phyloP scores from a whole-genome alignment of 2,888 invertebrate species.

The Nymphalis c-album region DNA sequence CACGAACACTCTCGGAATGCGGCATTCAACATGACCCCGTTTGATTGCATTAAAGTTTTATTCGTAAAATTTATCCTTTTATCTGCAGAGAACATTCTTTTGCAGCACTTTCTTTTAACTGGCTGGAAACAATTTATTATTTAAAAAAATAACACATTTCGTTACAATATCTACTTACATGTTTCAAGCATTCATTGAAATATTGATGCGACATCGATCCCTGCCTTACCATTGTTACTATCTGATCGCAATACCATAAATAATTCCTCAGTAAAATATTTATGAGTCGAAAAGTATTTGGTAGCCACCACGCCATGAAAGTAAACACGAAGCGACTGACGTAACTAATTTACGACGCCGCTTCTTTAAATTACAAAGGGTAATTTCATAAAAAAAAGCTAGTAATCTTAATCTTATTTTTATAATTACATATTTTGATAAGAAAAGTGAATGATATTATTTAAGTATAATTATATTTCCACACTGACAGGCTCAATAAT shows the following conservation, averaged over 20 bases:
- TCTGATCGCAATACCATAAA: conserved; percentile 70
- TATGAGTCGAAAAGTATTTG: conserved; percentile 54
- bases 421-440: not conserved
- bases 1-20: not conserved
- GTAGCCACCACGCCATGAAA: conserved; percentile 62
- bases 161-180: not conserved
- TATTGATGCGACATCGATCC: conserved; percentile 65
- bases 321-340: conserved; percentile 7
- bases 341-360: not conserved
- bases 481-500: conserved; percentile 12
- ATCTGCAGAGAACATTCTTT: not conserved
- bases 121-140: not conserved
- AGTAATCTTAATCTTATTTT: not conserved
- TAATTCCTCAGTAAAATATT: conserved; percentile 74
- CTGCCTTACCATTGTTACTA: conserved; percentile 52
- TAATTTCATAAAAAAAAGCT: not conserved
- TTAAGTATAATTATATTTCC: conserved; percentile 9
- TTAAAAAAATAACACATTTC: conserved; percentile 4
- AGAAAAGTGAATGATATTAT: not conserved
- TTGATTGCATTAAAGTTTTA: conserved; percentile 1
- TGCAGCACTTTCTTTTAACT: not conserved
- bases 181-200: conserved; percentile 48
- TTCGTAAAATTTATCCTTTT: not conserved
- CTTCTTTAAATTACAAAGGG: not conserved
- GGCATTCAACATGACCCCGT: not conserved